Evolutionary conservation across 2,888 invertebrate genomes (phyloP).

Genomic region (Pollenia griseotomentosa): DNA sequence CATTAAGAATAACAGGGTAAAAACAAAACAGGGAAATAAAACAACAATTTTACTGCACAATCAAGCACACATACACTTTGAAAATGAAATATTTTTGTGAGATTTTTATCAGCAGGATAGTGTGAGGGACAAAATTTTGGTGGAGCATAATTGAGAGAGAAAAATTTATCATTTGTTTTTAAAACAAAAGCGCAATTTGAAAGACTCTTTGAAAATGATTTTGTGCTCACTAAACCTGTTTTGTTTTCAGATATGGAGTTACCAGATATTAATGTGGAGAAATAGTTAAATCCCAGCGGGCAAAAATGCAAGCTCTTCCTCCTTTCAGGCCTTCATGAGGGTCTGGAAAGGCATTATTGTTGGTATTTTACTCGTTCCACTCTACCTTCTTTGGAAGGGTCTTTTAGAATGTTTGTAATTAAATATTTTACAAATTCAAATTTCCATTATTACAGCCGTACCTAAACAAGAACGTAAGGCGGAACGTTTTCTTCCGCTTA

Average conservation of each 20-base stretch:
- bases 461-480: too few species aligned
- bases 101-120: slow-evolving; percentile 43
- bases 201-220: slow-evolving; percentile 21
- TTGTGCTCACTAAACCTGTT: slow-evolving; percentile 61
- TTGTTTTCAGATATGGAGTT: background rate
- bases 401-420: too few species aligned
- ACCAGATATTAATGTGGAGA: slow-evolving; percentile 14
- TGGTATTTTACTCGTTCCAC: too few species aligned
- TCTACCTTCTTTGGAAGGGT: too few species aligned
- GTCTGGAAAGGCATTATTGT: too few species aligned
- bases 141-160: slow-evolving; percentile 6
- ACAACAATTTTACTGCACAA: slow-evolving; percentile 31
- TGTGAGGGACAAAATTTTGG: background rate
- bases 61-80: background rate
- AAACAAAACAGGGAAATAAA: slow-evolving; percentile 63
- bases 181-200: background rate
- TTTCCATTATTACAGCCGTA: too few species aligned
- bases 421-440: too few species aligned
- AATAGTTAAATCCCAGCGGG: background rate
- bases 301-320: too few species aligned
- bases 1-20: slow-evolving; percentile 60
- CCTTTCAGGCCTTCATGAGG: too few species aligned
- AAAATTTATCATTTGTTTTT: background rate
- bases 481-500: too few species aligned
- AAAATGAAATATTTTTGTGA: slow-evolving; percentile 26